Evolutionary conservation across 1,140 invertebrate species (phyloP).

Genomic region (Asobara japonica): DNA sequence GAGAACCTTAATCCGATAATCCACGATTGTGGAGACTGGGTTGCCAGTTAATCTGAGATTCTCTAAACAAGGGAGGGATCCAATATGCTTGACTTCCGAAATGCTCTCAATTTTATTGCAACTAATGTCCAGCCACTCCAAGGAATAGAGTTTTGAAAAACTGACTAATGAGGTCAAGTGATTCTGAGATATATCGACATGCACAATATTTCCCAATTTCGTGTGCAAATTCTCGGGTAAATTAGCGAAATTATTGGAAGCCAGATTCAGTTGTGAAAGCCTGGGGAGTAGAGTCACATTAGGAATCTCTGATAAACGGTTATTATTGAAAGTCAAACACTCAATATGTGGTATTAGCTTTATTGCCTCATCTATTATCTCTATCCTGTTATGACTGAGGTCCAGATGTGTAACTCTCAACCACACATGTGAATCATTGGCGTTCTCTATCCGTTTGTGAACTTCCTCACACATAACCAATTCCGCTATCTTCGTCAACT

Average conservation of each 20-base stretch:
- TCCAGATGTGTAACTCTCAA: slow-evolving; percentile 71
- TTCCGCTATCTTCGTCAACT: slow-evolving; percentile 73
- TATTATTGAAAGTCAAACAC: slow-evolving; percentile 78
- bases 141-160: slow-evolving; percentile 84
- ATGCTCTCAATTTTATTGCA: slow-evolving; percentile 85
- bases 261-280: slow-evolving; percentile 78
- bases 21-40: slow-evolving; percentile 84
- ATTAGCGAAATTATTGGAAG: slow-evolving; percentile 78
- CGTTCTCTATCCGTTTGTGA: slow-evolving; percentile 66
- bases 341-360: slow-evolving; percentile 81
- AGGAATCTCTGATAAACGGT: slow-evolving; percentile 78
- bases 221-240: slow-evolving; percentile 81
- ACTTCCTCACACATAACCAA: slow-evolving; percentile 82
- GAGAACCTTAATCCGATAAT: slow-evolving; percentile 91
- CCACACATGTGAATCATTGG: slow-evolving; percentile 64
- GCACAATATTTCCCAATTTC: slow-evolving; percentile 88
- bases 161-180: slow-evolving; percentile 78
- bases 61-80: slow-evolving; percentile 86
- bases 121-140: slow-evolving; percentile 86
- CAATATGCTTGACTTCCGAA: slow-evolving; percentile 82
- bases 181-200: slow-evolving; percentile 89
- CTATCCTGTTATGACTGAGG: slow-evolving; percentile 83
- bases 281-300: slow-evolving; percentile 82
- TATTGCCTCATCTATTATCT: slow-evolving; percentile 81
- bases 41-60: slow-evolving; percentile 88